Conservation (phyloP, 2,113 vertebrate species). For the Daubentonia madagascariensis region DNA sequence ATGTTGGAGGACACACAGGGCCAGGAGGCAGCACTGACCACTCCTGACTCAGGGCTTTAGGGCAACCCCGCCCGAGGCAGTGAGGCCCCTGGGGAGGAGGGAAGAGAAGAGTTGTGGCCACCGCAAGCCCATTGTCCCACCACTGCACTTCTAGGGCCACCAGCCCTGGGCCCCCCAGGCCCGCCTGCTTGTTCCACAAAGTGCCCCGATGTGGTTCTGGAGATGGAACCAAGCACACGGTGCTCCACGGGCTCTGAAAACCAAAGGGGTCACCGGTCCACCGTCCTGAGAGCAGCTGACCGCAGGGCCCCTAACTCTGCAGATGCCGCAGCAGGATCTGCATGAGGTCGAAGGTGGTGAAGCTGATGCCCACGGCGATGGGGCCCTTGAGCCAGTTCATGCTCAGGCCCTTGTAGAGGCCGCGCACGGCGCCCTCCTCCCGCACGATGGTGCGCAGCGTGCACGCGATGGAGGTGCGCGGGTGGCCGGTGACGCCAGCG, state of each 20-base stretch:
- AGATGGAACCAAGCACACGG: neutral
- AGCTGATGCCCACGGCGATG: conserved; percentile 97
- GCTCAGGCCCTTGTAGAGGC: conserved; percentile 98
- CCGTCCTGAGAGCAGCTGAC: neutral
- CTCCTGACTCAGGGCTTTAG: neutral
- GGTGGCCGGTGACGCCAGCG: conserved; percentile 92
- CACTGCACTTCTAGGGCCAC: neutral
- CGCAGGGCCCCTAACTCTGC: conserved; percentile 75
- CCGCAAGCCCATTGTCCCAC: fast-evolving
- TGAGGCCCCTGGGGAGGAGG: neutral
- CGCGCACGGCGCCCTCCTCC: conserved; percentile 91
- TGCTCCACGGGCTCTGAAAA: neutral
- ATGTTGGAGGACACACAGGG: neutral
- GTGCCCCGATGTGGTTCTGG: neutral
- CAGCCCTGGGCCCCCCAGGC: neutral
- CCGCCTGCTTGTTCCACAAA: neutral
- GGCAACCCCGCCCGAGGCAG: neutral
- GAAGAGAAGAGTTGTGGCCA: neutral
- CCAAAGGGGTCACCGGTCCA: conserved; percentile 72
- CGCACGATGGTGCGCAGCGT: conserved; percentile 91
- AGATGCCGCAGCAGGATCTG: conserved; percentile 93
- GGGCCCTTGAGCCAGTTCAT: conserved; percentile 99
- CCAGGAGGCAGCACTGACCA: neutral
- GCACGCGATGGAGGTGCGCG: conserved; percentile 87
- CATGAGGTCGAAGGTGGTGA: conserved; percentile 97